phyloP scores from a whole-genome alignment of 2,113 vertebrate genomes.

The Ophiodon elongatus region DNA sequence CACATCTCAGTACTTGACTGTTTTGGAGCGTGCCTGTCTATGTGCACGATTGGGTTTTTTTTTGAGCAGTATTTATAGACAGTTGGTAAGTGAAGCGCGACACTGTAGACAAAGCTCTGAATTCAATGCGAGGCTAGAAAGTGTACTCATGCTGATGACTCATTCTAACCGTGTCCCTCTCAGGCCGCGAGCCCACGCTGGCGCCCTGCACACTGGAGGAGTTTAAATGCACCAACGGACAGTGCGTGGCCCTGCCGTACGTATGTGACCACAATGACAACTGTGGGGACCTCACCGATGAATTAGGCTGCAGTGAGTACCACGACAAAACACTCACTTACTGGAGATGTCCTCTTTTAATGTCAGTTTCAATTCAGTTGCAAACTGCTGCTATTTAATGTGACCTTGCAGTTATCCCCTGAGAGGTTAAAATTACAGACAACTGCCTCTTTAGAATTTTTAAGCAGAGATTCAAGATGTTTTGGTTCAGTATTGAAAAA shows the following conservation, averaged over 20 bases:
- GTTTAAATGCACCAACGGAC: constrained; percentile 92
- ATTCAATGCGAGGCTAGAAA: constrained; percentile 20
- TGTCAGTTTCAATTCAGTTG: background rate
- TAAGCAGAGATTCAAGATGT: background rate
- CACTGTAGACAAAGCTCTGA: constrained; percentile 24
- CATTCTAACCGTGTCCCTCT: constrained; percentile 32
- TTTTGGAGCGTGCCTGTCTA: background rate
- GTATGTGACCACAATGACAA: constrained; percentile 93
- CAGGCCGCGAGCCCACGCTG: constrained; percentile 88
- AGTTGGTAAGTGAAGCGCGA: background rate
- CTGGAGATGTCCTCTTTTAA: background rate
- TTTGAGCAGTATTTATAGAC: constrained; percentile 9
- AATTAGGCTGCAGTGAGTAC: constrained; percentile 93
- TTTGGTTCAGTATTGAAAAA: background rate
- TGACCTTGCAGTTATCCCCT: too few relatives aligned
- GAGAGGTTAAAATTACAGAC: background rate
- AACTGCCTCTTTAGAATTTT: background rate
- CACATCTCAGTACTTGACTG: constrained; percentile 5
- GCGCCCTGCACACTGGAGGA: constrained; percentile 89
- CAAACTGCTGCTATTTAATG: background rate
- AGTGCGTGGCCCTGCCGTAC: constrained; percentile 87
- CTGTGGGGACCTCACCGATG: constrained; percentile 92
- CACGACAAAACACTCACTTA: background rate
- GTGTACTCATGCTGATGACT: constrained; percentile 26
- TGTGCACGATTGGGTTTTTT: background rate